Base-by-base conservation (phyloP, 2,797 vertebrate species). In the Platyrinchus mystaceus region DNA sequence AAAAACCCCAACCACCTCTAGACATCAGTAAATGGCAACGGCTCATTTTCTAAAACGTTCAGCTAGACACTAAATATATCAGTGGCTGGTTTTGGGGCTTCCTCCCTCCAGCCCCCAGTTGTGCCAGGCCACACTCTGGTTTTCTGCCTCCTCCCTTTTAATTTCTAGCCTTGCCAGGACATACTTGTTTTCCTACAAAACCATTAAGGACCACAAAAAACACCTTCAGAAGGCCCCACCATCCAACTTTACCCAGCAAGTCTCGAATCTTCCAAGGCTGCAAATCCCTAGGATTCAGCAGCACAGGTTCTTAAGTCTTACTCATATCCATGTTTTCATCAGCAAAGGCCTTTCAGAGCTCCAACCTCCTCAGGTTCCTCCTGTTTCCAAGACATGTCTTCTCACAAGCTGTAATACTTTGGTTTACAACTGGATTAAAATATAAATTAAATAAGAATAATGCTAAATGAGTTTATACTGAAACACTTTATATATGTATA, bases 391-490 rank as follows among this genome's bases (percentile, higher is more conserved):
- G 49, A 91, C 34, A 16, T 22, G 18, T 73, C 10, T 30, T 76
- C 89, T 86, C 89, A 89, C 90, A 96, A 96, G 70, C 89, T 62
- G 85, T 50, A 94, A 96, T 96, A 87, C 93, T 97, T 96, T 97
- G 96, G 94, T 95, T 94, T 95, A 94, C 81, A 90, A 96, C 60
- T 84, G 92, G 94, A 95, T 93, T 96, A 96, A 87, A 95, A 96
- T 91, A 96, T 90, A 96, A 94, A 89, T 94, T 97, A 93, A 94
- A 94, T 96, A 96, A 89, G 76, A 91, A 92, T 95, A 96, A 94
- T 69, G 88, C 71, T 95, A 96, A 91, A 87, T 91, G 84, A 91
- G 77, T 80, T 95, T 89, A 96, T 95, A 96, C 5, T 89, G 93
- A 74, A 95, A 95, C 71, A 83, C 56, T 94, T 94, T 68, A 89